Evolutionary conservation across 1,140 invertebrate species (phyloP), one percentile per base, ranked within the genome.

Genomic region (Cydia fagiglandana): DNA sequence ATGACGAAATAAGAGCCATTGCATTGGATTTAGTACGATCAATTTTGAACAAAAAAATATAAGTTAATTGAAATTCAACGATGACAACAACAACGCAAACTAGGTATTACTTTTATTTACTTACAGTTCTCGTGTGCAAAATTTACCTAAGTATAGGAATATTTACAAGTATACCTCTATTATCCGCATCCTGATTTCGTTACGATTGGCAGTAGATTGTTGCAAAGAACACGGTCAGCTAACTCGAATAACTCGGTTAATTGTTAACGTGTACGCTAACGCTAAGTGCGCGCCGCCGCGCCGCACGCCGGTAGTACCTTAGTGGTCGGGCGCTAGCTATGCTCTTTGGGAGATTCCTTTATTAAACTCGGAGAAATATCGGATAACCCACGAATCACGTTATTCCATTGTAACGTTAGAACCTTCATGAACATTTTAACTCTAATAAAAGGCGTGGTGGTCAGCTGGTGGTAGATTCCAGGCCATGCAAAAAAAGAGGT

Each of bases 191-290:
- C 66, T 66, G 76, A 78, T 75, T 78, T 78, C 74, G 34, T 73
- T 68, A 53, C 41, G 66, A 70, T 79, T 79, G 64, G 68, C 74
- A 74, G 68, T 75, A 73, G 34, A 76, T 75, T 70, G 47, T 77
- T 77, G 41, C 68, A 64, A 78, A 78, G 75, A 85, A 86, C 82
- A 83, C 86, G 84, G 83, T 85, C 82, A 86, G 81, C 75, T 73
- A 77, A 75, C 78, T 79, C 56, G 77, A 81, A 66, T 82, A 82
- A 81, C 79, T 85, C 80, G 80, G 81, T 78, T 85, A 87, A 87
- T 85, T 85, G 84, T 83, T 64, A 76, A 79, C 79, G 79, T 78
- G 78, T 75, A 75, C 76, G 77, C 74, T 79, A 80, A 75, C 76
- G 77, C 74, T 79, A 80, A 78, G 78, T 80, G 73, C 74, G 78